Conservation (phyloP, 2,888 invertebrate species). For the Callimorpha dominula region DNA sequence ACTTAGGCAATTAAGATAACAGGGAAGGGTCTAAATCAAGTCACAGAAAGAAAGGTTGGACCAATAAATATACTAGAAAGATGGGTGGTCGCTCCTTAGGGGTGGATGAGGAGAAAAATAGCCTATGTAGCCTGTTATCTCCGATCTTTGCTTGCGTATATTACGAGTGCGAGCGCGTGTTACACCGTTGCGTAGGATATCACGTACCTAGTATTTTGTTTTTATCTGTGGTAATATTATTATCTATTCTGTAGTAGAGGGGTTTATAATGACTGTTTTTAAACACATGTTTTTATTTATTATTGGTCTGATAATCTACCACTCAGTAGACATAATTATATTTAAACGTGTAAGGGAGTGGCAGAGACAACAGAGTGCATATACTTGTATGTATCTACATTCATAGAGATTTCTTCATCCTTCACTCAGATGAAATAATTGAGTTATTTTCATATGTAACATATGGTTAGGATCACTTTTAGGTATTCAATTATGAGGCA, state of each 20-base stretch:
- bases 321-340: too few relatives aligned
- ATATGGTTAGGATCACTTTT: too few relatives aligned
- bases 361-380: too few relatives aligned
- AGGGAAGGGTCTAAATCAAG: slow-evolving; percentile 74
- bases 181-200: slow-evolving; percentile 45
- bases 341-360: too few relatives aligned
- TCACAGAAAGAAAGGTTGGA: slow-evolving; percentile 71
- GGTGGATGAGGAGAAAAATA: slow-evolving; percentile 79
- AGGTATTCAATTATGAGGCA: too few relatives aligned
- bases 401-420: too few relatives aligned
- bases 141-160: slow-evolving; percentile 69
- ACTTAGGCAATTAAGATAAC: slow-evolving; percentile 82
- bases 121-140: slow-evolving; percentile 71
- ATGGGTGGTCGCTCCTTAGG: slow-evolving; percentile 65
- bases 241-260: too few relatives aligned
- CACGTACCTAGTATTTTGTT: neutral
- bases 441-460: too few relatives aligned
- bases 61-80: slow-evolving; percentile 78
- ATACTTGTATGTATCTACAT: too few relatives aligned
- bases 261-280: neutral
- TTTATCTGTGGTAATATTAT: neutral
- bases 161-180: slow-evolving; percentile 46
- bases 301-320: too few relatives aligned
- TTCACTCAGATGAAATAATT: too few relatives aligned
- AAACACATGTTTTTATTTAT: neutral